A percentile compares a stretch with the other conserved stretches of the same genome.
Evolutionary conservation across 2,888 invertebrate genomes (phyloP).

Genomic region (Tiliacea aurago): DNA sequence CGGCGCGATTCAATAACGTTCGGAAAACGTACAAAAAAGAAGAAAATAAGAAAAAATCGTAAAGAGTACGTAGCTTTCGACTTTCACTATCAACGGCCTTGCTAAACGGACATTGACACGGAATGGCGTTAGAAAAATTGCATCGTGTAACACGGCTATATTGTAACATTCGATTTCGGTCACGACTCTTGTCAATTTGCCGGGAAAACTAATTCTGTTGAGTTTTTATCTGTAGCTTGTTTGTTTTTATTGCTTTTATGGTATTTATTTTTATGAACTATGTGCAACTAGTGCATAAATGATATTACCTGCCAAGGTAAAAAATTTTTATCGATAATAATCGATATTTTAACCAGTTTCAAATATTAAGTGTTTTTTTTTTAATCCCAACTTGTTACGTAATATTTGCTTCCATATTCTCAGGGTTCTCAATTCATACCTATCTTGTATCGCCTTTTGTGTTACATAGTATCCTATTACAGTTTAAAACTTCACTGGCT

Average conservation of each 20-base stretch:
- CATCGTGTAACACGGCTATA: conserved; percentile 66
- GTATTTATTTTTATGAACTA: conserved; percentile 18
- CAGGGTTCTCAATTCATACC: background rate
- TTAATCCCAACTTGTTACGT: background rate
- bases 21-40: conserved; percentile 64
- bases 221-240: conserved; percentile 30
- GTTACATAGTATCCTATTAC: background rate
- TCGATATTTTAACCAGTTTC: conserved; percentile 9
- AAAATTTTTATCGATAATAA: background rate
- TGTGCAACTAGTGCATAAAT: conserved; percentile 6
- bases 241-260: conserved; percentile 30
- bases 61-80: conserved; percentile 78
- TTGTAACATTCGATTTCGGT: conserved; percentile 76
- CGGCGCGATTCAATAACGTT: conserved; percentile 38
- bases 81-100: conserved; percentile 83
- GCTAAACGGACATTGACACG: conserved; percentile 79
- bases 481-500: background rate
- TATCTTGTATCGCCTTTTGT: background rate
- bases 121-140: conserved; percentile 74
- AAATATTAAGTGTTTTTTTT: background rate
- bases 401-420: conserved; percentile 6
- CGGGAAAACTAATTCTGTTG: conserved; percentile 60
- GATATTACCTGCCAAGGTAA: background rate
- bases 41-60: conserved; percentile 68
- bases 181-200: conserved; percentile 68